Conservation (phyloP, 2,113 vertebrate genomes). For the Climacteris rufus region DNA sequence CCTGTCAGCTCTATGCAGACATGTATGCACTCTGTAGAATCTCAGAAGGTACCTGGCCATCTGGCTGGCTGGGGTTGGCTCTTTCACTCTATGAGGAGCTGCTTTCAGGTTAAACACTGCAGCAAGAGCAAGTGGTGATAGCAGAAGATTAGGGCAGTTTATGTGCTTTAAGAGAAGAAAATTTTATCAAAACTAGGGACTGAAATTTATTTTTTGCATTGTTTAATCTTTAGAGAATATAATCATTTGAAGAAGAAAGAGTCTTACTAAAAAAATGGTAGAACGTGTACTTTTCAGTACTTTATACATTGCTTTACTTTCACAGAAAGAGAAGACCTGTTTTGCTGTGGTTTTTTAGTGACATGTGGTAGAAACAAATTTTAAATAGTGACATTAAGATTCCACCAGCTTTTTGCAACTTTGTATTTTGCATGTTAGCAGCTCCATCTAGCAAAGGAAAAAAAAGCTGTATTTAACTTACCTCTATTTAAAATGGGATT, state of each 20-base stretch:
- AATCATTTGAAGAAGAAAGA: neutral
- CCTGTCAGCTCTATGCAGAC: neutral
- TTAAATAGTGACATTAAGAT: neutral
- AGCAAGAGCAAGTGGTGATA: neutral
- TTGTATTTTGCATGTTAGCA: neutral
- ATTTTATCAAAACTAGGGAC: neutral
- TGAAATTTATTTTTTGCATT: neutral
- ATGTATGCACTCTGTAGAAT: accelerated
- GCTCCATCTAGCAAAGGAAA: neutral
- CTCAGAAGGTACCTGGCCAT: neutral
- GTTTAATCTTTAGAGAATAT: neutral
- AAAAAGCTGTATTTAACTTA: neutral
- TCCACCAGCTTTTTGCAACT: neutral
- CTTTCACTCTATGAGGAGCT: neutral
- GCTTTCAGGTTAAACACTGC: neutral
- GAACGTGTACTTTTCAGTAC: neutral
- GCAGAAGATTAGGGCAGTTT: neutral
- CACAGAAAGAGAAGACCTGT: neutral
- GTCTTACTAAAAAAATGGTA: neutral
- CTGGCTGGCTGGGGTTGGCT: neutral
- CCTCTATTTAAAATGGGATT: neutral
- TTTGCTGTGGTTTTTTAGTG: neutral
- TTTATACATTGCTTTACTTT: neutral
- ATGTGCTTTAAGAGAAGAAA: neutral
- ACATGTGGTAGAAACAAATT: neutral